Conservation (phyloP, 1,140 invertebrate species). For the Portunus trituberculatus region DNA sequence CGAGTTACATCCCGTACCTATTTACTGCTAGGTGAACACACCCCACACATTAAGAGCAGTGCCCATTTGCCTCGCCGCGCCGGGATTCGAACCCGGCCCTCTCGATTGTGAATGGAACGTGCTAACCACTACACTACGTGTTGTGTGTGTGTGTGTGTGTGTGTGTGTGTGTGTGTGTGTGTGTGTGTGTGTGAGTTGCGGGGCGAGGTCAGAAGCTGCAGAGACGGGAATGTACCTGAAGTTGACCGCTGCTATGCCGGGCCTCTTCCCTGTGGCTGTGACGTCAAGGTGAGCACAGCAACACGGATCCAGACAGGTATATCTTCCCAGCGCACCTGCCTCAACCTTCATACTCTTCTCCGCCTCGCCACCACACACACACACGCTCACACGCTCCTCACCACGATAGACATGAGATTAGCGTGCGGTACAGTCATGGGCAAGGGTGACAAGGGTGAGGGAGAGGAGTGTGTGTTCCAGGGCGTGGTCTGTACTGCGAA, state of each 20-base stretch:
- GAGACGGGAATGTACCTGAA: not conserved
- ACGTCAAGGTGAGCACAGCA: not conserved
- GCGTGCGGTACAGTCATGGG: no score
- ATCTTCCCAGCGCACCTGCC: not conserved
- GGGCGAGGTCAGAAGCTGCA: not conserved
- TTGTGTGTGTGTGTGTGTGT: no score
- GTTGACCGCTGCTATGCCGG: not conserved
- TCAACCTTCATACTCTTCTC: not conserved
- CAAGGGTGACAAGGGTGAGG: not conserved
- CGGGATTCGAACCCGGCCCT: no score
- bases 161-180: no score
- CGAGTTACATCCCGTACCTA: no score
- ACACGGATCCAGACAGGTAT: constrained; percentile 10
- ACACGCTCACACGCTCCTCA: not conserved
- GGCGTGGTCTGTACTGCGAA: not conserved
- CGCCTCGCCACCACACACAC: not conserved
- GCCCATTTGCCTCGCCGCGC: no score
- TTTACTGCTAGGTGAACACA: no score
- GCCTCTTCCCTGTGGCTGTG: not conserved
- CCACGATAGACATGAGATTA: not conserved
- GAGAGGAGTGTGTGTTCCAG: not conserved
- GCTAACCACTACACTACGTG: no score
- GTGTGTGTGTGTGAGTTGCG: no score
- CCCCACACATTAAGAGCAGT: no score
- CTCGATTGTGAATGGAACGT: no score